Base-by-base conservation (phyloP, 2,888 invertebrate species). In the Rhagonycha lutea region DNA sequence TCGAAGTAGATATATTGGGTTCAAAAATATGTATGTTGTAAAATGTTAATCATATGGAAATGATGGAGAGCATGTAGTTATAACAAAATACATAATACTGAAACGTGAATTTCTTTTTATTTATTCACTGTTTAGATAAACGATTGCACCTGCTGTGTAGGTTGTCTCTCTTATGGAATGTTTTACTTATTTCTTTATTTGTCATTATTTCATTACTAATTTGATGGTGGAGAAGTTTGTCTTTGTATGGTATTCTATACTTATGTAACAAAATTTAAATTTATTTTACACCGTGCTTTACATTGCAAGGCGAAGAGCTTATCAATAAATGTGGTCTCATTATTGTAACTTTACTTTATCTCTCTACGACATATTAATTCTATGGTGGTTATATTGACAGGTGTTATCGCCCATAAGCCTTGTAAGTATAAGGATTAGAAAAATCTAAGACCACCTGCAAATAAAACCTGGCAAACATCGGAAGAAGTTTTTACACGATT, bases 171-270 rank as follows among this genome's bases (percentile, higher is more conserved):
- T 47, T 78, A 72, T 72, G 65, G 72, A 69, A 73, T 79, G 76
- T 78, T 79, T 76, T 79, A 72, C 80, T 79, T 79, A 81, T 81
- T 80, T 76, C 79, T 78, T 79, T 79, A 73, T 75, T 73, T 72
- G 72, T 77, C 68, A 79, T 80, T 77, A 75, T 80, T 77, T 80
- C 80, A 78, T 78, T 77, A 72, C 79, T 80, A 81, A 82, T 82
- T 80, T 80, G 77, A 76, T 79, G 80, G 75, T 76, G 70, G 47
- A 65, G 26, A 74, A 60, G 69, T 74, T 63, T 63, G 18, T 60
- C 62, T 71, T 23, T 26, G 61, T 14, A 23, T 14, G 69, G 23
- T 26, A 26, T 24, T 4, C 24, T 26, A 26, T 9, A 28, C n/a
- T n/a, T n/a, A 47, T 47, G 47, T 47, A 47, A 47, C 5, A 12